A percentile compares a stretch with the other conserved stretches of the same genome.
Evolutionary conservation across 2,888 invertebrate genomes (phyloP).

Genomic region (Eumacrocentrus americanus): DNA sequence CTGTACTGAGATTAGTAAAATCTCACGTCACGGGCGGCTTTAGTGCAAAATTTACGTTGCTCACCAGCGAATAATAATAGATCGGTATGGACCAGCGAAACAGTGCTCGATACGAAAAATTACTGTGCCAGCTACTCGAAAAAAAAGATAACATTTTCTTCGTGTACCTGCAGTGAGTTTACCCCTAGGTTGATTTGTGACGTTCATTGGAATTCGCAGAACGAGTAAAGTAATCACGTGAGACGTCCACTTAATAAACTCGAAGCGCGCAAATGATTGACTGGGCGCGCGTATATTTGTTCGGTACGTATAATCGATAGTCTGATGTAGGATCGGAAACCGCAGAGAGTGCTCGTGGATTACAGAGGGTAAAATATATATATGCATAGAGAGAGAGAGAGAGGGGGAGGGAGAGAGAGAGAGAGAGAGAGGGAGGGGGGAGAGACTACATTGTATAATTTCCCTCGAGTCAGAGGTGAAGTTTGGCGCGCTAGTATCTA

Average conservation of each 20-base stretch:
- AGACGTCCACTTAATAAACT: constrained; percentile 26
- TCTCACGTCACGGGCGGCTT: not conserved
- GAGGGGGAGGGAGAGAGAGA: constrained; percentile 13
- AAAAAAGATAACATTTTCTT: no score
- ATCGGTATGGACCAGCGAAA: no score
- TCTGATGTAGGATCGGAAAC: constrained; percentile 6
- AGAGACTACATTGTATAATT: constrained; percentile 28
- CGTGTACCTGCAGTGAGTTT: not conserved
- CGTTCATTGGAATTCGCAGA: constrained; percentile 28
- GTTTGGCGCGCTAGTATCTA: not conserved
- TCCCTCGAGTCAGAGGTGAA: constrained; percentile 27
- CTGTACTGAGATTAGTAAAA: no score
- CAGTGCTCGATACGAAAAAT: no score
- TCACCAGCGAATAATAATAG: not conserved
- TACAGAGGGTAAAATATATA: not conserved
- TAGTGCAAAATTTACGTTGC: not conserved
- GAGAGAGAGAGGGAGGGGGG: constrained; percentile 17
- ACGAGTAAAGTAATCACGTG: constrained; percentile 21
- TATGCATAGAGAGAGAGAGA: constrained; percentile 9
- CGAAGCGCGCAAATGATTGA: constrained; percentile 15
- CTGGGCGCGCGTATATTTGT: not conserved
- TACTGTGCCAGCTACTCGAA: no score
- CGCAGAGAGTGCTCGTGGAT: constrained; percentile 7
- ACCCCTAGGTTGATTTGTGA: constrained; percentile 11
- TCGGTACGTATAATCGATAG: constrained; percentile 12